Percentiles rank a stretch among this genome's conserved stretches.
Conservation (phyloP, 2,113 vertebrate species). For the Acanthochromis polyacanthus region DNA sequence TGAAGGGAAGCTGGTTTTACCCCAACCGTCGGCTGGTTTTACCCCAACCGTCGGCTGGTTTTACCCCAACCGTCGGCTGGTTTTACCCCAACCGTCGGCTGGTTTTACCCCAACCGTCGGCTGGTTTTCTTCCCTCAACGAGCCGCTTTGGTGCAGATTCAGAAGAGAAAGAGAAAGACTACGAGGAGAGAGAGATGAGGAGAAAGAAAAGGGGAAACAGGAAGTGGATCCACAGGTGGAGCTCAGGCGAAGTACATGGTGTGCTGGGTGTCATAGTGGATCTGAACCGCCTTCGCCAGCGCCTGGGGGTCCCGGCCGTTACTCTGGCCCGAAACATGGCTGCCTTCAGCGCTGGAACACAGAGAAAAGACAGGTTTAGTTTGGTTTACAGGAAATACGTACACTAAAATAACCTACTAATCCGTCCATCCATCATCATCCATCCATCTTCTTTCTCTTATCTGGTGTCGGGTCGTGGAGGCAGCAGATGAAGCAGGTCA, state of each 20-base stretch:
- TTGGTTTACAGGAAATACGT: too few relatives aligned
- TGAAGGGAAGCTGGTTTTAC: conserved; percentile 65
- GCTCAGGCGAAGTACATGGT: conserved; percentile 99
- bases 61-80: conserved; percentile 29
- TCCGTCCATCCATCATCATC: too few relatives aligned
- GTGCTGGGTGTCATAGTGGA: conserved; percentile 99
- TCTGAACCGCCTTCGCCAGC: conserved; percentile 98
- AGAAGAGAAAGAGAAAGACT: conserved; percentile 61
- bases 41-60: not conserved
- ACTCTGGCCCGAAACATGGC: conserved; percentile 98
- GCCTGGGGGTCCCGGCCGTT: conserved; percentile 97
- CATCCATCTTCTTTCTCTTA: too few relatives aligned
- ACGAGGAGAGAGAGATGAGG: conserved; percentile 30
- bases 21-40: not conserved
- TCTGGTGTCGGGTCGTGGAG: too few relatives aligned
- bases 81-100: not conserved
- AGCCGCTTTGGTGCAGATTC: conserved; percentile 81
- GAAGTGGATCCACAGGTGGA: conserved; percentile 55
- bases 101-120: not conserved
- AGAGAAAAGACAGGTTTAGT: conserved; percentile 20
- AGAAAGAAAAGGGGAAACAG: conserved; percentile 35
- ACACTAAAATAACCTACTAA: too few relatives aligned
- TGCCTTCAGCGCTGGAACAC: conserved; percentile 93
- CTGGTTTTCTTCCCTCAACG: not conserved
- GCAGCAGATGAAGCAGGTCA: too few relatives aligned